phyloP scores from a whole-genome alignment of 2,797 vertebrate genomes.

The Semaprochilodus insignis region DNA sequence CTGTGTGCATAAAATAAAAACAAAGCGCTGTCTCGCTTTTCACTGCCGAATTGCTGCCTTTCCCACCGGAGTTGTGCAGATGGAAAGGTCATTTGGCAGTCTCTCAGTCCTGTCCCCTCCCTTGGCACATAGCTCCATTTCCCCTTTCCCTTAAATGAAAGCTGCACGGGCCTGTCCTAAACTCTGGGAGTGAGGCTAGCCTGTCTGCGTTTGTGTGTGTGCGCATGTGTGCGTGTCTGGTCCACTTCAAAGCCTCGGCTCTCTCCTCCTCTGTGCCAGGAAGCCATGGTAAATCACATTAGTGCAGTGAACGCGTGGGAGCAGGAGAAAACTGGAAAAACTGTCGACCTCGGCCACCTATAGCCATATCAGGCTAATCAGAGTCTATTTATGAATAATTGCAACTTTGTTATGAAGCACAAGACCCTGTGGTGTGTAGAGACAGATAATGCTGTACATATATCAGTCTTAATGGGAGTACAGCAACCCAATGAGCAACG shows the following conservation, averaged over 20 bases:
- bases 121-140: slow-evolving; percentile 44
- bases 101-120: slow-evolving; percentile 41
- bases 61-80: slow-evolving; percentile 32
- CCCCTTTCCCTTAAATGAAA: slow-evolving; percentile 37
- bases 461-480: too few relatives aligned
- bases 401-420: not conserved
- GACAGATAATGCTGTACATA: not conserved
- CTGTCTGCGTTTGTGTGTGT: slow-evolving; percentile 15
- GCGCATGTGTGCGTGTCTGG: slow-evolving; percentile 23
- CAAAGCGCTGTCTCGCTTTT: slow-evolving; percentile 7
- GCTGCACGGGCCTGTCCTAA: slow-evolving; percentile 3
- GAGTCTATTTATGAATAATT: not conserved
- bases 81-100: slow-evolving; percentile 50
- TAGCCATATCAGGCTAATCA: not conserved
- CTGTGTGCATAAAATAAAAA: slow-evolving; percentile 10
- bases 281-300: slow-evolving; percentile 34
- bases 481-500: too few relatives aligned
- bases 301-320: slow-evolving; percentile 15
- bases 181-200: not conserved
- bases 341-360: not conserved
- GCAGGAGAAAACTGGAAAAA: not conserved
- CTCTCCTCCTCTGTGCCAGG: slow-evolving; percentile 11
- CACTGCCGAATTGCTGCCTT: not conserved
- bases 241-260: slow-evolving; percentile 36
- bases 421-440: not conserved